Conservation (phyloP, 2,797 vertebrate genomes). For the Enteromius afrohamiltoni region DNA sequence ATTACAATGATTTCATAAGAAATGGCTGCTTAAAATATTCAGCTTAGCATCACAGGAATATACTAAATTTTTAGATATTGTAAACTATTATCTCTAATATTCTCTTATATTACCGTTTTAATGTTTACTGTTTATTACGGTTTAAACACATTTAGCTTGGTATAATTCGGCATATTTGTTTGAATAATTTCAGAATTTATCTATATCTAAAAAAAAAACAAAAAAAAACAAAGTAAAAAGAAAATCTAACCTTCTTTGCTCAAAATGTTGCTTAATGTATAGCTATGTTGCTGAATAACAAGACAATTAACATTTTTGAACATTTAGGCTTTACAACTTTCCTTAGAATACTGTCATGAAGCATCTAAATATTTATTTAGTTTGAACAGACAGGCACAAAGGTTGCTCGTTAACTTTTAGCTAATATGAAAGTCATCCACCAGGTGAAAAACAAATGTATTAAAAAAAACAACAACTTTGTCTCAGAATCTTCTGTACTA, state of each 20-base stretch:
- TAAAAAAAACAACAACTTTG: not conserved
- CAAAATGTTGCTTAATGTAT: not conserved
- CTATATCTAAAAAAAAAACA: no score
- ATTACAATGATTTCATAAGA: not conserved
- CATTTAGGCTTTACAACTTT: not conserved
- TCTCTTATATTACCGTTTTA: not conserved
- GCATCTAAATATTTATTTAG: not conserved
- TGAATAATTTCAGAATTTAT: not conserved
- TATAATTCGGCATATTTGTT: not conserved
- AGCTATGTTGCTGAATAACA: not conserved
- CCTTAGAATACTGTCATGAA: not conserved
- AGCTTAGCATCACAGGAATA: not conserved
- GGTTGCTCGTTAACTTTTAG: not conserved
- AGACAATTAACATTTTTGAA: not conserved
- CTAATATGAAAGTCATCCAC: not conserved
- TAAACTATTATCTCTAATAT: no score
- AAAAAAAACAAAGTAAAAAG: no score
- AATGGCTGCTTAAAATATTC: not conserved
- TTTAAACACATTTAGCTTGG: not conserved
- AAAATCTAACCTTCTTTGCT: not conserved
- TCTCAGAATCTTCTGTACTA: conserved; percentile 18
- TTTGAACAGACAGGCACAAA: not conserved
- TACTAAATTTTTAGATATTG: not conserved
- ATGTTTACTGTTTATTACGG: not conserved
- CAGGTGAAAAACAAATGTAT: not conserved